phyloP scores from a whole-genome alignment of 2,888 invertebrate genomes.

The Adelognathus sp. region DNA sequence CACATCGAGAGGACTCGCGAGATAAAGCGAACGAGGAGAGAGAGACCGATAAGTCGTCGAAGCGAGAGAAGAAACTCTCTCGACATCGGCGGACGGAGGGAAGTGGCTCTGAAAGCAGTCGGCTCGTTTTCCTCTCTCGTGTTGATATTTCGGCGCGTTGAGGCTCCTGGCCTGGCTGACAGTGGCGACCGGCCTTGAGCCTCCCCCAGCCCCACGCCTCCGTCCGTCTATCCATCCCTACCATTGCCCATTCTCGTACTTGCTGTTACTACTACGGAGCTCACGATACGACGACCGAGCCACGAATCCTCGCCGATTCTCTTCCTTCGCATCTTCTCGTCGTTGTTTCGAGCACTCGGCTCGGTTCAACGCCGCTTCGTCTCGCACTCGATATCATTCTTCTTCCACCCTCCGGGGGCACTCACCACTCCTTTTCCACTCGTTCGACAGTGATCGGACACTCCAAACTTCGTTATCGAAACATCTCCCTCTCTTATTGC shows the following conservation, averaged over 20 bases:
- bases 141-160: conserved; percentile 59
- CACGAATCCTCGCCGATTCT: conserved; percentile 37
- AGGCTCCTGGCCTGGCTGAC: conserved; percentile 63
- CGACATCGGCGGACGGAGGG: conserved; percentile 17
- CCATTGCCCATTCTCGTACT: conserved; percentile 13
- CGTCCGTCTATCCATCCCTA: conserved; percentile 42
- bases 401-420: not conserved
- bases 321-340: not conserved
- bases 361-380: conserved; percentile 4
- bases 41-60: conserved; percentile 16
- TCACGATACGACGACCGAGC: conserved; percentile 48
- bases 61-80: conserved; percentile 34
- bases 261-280: conserved; percentile 31
- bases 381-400: conserved; percentile 14
- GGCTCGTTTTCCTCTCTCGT: conserved; percentile 44
- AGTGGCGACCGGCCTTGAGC: conserved; percentile 67
- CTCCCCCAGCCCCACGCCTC: conserved; percentile 63
- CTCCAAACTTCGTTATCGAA: conserved; percentile 34
- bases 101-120: conserved; percentile 41
- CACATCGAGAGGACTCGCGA: not conserved
- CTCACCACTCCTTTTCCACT: not conserved
- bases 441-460: conserved; percentile 25
- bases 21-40: conserved; percentile 10
- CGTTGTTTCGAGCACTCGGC: not conserved
- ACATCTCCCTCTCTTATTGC: conserved; percentile 1